Evolutionary conservation across 2,113 vertebrate genomes (phyloP).

Genomic region (Prinia subflava): DNA sequence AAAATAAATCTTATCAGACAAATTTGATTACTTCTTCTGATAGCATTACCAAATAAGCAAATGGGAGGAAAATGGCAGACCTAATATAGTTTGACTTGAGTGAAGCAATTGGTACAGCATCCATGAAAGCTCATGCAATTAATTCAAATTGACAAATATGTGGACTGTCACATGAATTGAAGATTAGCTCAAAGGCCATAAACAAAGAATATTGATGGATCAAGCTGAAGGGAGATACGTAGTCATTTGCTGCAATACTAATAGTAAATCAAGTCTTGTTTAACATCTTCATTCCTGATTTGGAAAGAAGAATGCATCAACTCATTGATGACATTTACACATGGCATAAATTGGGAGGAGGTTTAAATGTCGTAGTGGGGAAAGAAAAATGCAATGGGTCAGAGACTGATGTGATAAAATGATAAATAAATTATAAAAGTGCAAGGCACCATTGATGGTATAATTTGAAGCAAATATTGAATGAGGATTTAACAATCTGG

Average conservation of each 20-base stretch:
- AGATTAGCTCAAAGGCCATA: conserved; percentile 40
- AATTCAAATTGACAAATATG: conserved; percentile 42
- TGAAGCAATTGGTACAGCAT: background rate
- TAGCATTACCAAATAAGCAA: conserved; percentile 40
- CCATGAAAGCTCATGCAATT: conserved; percentile 1
- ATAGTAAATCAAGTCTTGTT: conserved; percentile 11
- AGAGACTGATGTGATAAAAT: background rate
- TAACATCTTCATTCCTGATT: conserved; percentile 5
- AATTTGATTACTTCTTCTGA: conserved; percentile 43
- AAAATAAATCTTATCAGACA: conserved; percentile 38
- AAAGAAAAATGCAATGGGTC: background rate
- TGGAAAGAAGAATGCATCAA: background rate
- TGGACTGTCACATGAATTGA: background rate
- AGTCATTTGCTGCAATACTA: background rate
- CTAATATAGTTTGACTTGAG: conserved; percentile 43
- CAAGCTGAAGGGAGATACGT: background rate
- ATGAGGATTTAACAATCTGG: background rate
- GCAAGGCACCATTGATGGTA: background rate
- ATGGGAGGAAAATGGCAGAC: conserved; percentile 38
- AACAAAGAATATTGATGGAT: conserved; percentile 29
- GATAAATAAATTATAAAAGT: conserved; percentile 3
- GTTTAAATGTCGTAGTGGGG: background rate
- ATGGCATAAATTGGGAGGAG: background rate
- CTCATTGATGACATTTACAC: background rate
- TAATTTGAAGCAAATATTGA: conserved; percentile 6